A percentile compares a stretch with the other conserved stretches of the same genome.
Conservation (phyloP, 1,140 invertebrate species). For the Ditylenchus dipsaci region DNA sequence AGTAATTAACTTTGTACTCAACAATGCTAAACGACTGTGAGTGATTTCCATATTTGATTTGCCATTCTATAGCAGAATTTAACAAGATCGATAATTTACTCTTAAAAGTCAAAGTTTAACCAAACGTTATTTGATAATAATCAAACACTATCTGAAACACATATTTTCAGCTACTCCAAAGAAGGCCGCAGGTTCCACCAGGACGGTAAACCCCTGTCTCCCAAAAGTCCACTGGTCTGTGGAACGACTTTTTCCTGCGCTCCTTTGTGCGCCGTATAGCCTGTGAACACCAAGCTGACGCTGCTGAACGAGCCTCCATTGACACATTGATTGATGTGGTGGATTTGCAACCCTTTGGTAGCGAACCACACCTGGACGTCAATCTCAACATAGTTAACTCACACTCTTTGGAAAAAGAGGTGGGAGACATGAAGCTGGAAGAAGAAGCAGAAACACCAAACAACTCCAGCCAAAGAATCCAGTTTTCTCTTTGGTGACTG, state of each 20-base stretch:
- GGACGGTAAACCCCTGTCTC: background rate
- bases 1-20: too few relatives aligned
- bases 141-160: background rate
- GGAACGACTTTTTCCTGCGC: conserved; percentile 7
- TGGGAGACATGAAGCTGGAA: too few relatives aligned
- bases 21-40: too few relatives aligned
- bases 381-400: background rate
- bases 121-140: too few relatives aligned
- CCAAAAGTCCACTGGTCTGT: background rate
- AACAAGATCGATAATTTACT: too few relatives aligned
- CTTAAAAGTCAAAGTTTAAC: too few relatives aligned
- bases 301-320: background rate
- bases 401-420: background rate
- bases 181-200: background rate
- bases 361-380: background rate
- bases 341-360: background rate
- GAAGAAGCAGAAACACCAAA: too few relatives aligned
- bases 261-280: conserved; percentile 7
- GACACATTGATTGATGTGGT: conserved; percentile 7
- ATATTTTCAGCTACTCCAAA: conserved; percentile 1
- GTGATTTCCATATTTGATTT: too few relatives aligned
- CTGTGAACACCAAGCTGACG: conserved; percentile 5
- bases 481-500: background rate
- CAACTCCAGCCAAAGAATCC: too few relatives aligned
- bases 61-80: too few relatives aligned